A percentile compares a stretch with the other conserved stretches of the same genome.
Evolutionary conservation across 2,113 vertebrate genomes (phyloP).

Genomic region (Petrocephalus zakoni): DNA sequence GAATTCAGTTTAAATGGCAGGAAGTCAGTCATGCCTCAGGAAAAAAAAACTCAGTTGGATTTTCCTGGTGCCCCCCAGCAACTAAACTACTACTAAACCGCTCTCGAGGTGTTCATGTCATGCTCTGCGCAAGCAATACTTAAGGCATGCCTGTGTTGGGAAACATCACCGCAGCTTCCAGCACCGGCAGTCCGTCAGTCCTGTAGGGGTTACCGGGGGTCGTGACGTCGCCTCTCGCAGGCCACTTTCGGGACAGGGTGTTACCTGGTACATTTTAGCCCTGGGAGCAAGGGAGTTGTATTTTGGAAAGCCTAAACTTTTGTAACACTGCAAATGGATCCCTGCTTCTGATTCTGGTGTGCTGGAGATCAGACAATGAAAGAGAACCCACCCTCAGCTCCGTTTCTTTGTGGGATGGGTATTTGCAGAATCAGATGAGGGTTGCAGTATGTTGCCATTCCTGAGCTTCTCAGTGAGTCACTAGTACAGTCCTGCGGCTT

Average conservation of each 20-base stretch:
- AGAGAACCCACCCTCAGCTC: background rate
- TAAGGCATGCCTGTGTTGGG: background rate
- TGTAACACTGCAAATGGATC: background rate
- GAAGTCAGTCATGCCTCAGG: background rate
- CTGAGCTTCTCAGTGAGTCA: background rate
- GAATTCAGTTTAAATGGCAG: background rate
- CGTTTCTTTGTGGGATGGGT: background rate
- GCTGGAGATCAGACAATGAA: background rate
- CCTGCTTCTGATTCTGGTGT: background rate
- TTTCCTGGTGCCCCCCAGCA: background rate
- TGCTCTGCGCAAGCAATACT: no score
- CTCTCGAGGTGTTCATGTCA: no score
- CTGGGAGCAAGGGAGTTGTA: background rate
- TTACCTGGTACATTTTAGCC: background rate
- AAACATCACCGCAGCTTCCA: background rate
- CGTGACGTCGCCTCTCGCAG: background rate
- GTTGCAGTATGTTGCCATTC: background rate
- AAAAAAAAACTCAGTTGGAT: background rate
- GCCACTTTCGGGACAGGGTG: background rate
- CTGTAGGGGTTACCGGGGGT: background rate
- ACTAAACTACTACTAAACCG: background rate
- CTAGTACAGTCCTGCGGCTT: background rate
- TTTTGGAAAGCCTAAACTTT: background rate
- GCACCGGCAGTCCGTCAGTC: background rate
- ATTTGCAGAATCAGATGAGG: background rate